These are phyloP conservation scores for Chloropsis cyanopogon DNA, from an alignment of 2,113 vertebrate species.

Conservation along the genomic window DNA sequence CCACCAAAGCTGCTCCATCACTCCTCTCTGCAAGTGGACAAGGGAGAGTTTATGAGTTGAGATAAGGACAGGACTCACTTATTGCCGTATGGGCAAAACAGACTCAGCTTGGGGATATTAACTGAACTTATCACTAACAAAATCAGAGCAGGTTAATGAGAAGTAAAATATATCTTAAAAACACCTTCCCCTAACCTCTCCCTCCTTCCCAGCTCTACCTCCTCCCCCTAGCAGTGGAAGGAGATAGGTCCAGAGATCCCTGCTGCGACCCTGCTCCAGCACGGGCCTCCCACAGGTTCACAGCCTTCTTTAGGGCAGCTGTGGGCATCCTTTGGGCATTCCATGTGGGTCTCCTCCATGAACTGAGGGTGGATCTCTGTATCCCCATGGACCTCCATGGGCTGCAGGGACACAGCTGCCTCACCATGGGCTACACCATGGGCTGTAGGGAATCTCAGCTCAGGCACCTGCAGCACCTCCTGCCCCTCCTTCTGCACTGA, in stretches of 20 bases:
- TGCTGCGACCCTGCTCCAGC: not conserved
- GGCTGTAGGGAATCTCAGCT: not conserved
- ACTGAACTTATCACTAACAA: not conserved
- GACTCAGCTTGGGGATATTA: too few species aligned
- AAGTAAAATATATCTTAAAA: not conserved
- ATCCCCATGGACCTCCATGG: accelerated
- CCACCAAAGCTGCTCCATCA: not conserved
- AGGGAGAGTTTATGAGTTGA: not conserved
- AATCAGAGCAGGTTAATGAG: not conserved
- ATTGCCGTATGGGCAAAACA: not conserved
- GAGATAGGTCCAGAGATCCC: not conserved
- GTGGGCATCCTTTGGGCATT: not conserved
- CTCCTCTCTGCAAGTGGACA: not conserved
- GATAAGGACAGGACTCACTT: not conserved
- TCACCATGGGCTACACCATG: not conserved
- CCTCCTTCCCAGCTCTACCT: not conserved
- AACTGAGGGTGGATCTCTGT: not conserved
- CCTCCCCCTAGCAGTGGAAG: not conserved
- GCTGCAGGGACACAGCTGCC: not conserved
- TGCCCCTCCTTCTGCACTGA: not conserved
- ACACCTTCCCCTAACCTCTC: not conserved
- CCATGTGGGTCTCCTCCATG: accelerated
- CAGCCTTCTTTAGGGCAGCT: not conserved
- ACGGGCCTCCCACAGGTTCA: not conserved
- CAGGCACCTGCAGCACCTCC: accelerated